Percentiles rank a stretch among this genome's conserved stretches.
These are phyloP conservation scores for Nomada fabriciana DNA, from an alignment of 2,888 invertebrate species.

Conservation along the genomic window DNA sequence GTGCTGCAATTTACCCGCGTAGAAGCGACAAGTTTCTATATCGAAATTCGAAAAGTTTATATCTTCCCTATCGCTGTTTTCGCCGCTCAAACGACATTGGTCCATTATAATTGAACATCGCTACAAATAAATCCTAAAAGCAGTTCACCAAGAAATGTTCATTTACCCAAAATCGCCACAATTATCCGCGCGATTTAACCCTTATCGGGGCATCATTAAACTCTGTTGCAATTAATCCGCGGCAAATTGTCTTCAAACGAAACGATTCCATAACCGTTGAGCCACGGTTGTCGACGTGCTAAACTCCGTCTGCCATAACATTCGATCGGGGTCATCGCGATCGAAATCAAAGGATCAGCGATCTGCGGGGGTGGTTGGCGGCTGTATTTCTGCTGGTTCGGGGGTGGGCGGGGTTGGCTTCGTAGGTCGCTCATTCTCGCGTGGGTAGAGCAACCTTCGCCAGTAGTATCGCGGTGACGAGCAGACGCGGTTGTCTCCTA, in stretches of 20 bases:
- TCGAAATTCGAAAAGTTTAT: too few species aligned
- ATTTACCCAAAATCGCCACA: too few species aligned
- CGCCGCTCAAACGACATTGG: too few species aligned
- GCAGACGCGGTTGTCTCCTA: constrained; percentile 70
- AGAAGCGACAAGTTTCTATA: neutral
- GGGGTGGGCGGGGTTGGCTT: constrained; percentile 72
- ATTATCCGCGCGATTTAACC: neutral
- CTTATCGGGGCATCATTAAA: neutral
- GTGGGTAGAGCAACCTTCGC: constrained; percentile 71
- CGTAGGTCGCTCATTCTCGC: constrained; percentile 74
- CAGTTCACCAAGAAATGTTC: too few species aligned
- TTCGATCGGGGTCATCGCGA: constrained; percentile 7
- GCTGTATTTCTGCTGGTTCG: constrained; percentile 36
- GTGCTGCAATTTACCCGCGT: neutral
- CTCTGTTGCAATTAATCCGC: constrained; percentile 9
- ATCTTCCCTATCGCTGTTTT: too few species aligned
- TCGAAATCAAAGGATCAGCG: constrained; percentile 43
- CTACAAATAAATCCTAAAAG: too few species aligned
- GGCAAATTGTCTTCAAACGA: constrained; percentile 8
- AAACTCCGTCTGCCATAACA: neutral
- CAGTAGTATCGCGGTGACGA: constrained; percentile 78
- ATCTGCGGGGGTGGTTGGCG: constrained; percentile 13
- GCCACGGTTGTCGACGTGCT: neutral
- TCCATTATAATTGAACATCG: too few species aligned
- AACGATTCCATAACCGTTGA: neutral